Percentiles rank a stretch among this genome's conserved stretches.
These are phyloP conservation scores for Lepidochrysops patricia DNA, from an alignment of 2,888 invertebrate genomes.

Conservation along the genomic window DNA sequence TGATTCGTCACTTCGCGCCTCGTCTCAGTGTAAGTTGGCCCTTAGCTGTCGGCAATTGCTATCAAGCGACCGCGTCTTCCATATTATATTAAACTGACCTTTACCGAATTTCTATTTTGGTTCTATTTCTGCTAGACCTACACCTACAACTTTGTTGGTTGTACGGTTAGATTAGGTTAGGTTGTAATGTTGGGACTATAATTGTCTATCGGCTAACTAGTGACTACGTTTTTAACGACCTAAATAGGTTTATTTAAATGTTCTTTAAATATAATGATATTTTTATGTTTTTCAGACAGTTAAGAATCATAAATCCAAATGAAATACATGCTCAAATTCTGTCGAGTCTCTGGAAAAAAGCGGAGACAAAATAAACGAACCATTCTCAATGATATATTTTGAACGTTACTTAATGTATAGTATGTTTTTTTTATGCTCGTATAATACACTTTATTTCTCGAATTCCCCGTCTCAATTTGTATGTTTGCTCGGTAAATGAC, in stretches of 20 bases:
- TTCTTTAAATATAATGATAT: not conserved
- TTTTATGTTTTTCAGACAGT: no score
- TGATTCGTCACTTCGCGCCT: no score
- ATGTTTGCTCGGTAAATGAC: not conserved
- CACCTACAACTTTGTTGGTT: no score
- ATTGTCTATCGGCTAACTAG: no score
- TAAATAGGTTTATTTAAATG: no score
- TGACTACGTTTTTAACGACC: no score
- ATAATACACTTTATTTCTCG: not conserved
- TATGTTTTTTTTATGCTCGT: constrained; percentile 1
- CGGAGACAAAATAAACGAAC: not conserved
- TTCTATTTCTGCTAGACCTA: not conserved
- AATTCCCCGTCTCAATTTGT: constrained; percentile 7
- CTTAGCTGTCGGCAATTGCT: not conserved
- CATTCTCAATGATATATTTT: constrained; percentile 2
- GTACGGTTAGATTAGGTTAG: no score
- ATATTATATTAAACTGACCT: not conserved
- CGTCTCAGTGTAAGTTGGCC: no score
- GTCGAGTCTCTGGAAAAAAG: not conserved
- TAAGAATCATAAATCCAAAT: no score
- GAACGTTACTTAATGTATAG: not conserved
- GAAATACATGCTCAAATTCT: not conserved
- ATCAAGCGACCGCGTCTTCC: not conserved
- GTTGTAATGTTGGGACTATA: no score
- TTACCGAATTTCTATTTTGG: not conserved